Conservation (phyloP, 2,888 invertebrate species). For the Callyntrura guangdongensis region DNA sequence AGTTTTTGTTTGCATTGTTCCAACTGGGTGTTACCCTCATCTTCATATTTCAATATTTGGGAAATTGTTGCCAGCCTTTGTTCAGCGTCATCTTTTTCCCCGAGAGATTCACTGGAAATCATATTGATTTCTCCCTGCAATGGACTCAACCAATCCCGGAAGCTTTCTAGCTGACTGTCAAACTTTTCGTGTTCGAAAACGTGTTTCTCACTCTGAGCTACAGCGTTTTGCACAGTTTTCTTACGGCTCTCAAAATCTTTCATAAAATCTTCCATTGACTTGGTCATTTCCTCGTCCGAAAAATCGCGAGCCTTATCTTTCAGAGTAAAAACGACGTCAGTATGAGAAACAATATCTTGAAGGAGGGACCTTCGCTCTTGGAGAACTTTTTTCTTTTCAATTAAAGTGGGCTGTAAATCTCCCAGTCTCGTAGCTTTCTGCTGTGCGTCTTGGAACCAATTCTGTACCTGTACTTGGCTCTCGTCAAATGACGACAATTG, state of each 20-base stretch:
- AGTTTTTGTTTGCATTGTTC: conserved; percentile 90
- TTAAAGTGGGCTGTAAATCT: conserved; percentile 92
- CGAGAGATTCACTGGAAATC: conserved; percentile 92
- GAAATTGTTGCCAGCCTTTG: conserved; percentile 88
- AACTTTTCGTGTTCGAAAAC: conserved; percentile 93
- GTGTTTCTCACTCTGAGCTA: conserved; percentile 90
- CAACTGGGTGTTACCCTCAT: conserved; percentile 89
- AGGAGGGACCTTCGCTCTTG: conserved; percentile 92
- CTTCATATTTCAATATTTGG: conserved; percentile 70
- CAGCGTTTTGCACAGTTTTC: conserved; percentile 90
- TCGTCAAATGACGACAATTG: conserved; percentile 97
- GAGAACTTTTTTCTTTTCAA: conserved; percentile 95
- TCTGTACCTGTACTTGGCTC: conserved; percentile 93
- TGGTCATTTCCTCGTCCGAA: conserved; percentile 92
- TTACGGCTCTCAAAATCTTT: conserved; percentile 90
- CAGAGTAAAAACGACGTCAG: conserved; percentile 93
- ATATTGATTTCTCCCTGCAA: conserved; percentile 92
- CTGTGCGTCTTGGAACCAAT: conserved; percentile 94
- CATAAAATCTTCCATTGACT: conserved; percentile 91
- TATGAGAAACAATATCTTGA: conserved; percentile 95
- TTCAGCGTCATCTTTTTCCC: conserved; percentile 93
- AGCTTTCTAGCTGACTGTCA: conserved; percentile 90
- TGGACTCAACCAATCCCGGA: conserved; percentile 93
- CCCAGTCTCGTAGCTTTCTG: conserved; percentile 90
- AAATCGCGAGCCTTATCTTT: conserved; percentile 93